Evolutionary conservation across 2,113 vertebrate genomes (phyloP), one percentile per base, ranked within the genome.

Genomic region (Bolborhynchus lineola): DNA sequence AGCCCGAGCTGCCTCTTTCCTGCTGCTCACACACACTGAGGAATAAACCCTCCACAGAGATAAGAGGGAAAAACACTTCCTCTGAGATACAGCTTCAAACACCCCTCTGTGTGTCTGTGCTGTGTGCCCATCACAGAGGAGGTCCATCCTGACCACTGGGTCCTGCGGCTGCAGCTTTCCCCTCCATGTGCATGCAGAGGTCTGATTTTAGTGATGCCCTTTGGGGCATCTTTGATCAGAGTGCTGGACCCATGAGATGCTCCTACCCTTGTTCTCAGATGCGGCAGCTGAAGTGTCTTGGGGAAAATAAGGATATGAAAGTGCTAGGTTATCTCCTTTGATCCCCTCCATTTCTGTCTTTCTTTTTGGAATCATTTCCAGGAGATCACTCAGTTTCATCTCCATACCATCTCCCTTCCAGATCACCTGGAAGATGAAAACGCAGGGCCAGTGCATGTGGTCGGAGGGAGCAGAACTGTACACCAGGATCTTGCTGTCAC

Each of bases 171-270:
- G 42, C 29, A 25, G 28, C 35, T 31, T 6, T n/a, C 21, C 23
- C 13, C 31, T 50, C 37, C 2, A 0, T 0, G 2, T 6, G 59
- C 26, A 4, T 16, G 24, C n/a, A 39, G 39, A 46, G 17, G 14
- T 70, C 79, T 76, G 10, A 2, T 33, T 74, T 47, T 8, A 47
- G 67, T 28, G 71, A 10, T 16, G 14, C 16, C 44, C 13, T 74
- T 82, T 47, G 13, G 39, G 71, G 3, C 4, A 1, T 11, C 11
- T 37, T 35, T 37, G 25, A 12, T 78, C 23, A 28, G 24, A 44
- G 47, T 21, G 21, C 42, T 1, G 10, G 59, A 37, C 37, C 52
- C 37, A 10, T 3, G 6, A 0, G 6, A 28, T 59, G 41, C 35
- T 82, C n/a, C 52, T 60, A 76, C 46, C 31, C 64, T 75, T 89